phyloP scores from a whole-genome alignment of 92 coral and sea anemone genomes.

The Zoanthus sansibaricus region DNA sequence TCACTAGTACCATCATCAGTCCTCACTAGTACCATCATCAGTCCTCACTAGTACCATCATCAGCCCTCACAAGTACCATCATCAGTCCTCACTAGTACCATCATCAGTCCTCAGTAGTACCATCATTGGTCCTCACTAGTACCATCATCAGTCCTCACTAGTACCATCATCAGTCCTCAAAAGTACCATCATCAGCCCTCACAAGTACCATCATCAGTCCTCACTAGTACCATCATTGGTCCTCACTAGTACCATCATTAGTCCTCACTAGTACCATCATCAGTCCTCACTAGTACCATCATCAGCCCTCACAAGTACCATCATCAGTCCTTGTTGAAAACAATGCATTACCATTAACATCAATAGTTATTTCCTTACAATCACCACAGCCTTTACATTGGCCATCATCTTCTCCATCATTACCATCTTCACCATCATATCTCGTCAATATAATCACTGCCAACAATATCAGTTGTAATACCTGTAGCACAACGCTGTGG shows the following conservation, averaged over 20 bases:
- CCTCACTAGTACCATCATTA: background rate
- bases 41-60: too few relatives aligned
- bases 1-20: background rate
- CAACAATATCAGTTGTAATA: constrained; percentile 3
- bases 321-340: background rate
- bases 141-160: background rate
- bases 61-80: too few relatives aligned
- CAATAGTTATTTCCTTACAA: too few relatives aligned
- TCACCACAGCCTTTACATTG: background rate
- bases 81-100: too few relatives aligned
- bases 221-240: background rate
- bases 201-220: background rate
- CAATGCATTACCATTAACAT: too few relatives aligned
- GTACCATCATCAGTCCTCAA: too few relatives aligned
- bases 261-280: background rate
- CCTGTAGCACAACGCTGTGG: constrained; percentile 96
- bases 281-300: background rate
- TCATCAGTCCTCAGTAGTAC: background rate
- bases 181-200: background rate
- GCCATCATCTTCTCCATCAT: background rate
- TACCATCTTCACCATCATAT: background rate
- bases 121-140: background rate
- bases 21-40: too few relatives aligned
- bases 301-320: background rate
- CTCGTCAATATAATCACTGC: background rate